Evolutionary conservation across 2,797 vertebrate genomes (phyloP), one percentile per base, ranked within the genome.

Genomic region (Echiichthys vipera): DNA sequence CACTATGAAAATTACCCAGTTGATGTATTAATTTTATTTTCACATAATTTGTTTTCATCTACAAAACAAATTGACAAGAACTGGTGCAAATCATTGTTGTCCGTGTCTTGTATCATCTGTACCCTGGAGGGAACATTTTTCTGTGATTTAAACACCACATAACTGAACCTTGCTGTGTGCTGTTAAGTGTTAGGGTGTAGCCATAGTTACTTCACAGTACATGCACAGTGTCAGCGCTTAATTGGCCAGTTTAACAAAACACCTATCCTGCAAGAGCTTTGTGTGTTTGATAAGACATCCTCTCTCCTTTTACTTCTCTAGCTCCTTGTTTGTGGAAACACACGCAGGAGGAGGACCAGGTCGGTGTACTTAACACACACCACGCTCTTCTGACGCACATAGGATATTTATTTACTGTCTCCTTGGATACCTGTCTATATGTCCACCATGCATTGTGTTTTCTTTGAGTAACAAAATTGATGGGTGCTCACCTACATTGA

Each of bases 141-240:
- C 43, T 66, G n/a, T 47, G 30, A 71, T 70, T 53, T 50, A 63
- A 53, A 30, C 64, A 47, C n/a, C 50, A 25, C 22, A 45, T n/a
- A 30, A 54, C 15, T 18, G n/a, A n/a, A 24, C 22, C 17, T 39
- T 29, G 11, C 15, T 37, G 65, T 15, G 24, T 1, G 9, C 54
- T 50, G 43, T 10, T 30, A 51, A 46, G 59, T 46, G 37, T 46
- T 58, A 32, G 12, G 10, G 3, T 53, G 51, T 27, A 20, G 32
- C 8, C 5, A 20, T 14, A 53, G 62, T 46, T 18, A 9, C 13
- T 36, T 14, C 59, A 24, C 54, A 29, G 11, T 29, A 5, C 20
- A 32, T 37, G 27, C 15, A 6, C 43, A 24, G 3, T 7, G 11
- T 17, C 2, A 15, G 47, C 40, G 42, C 18, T 42, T 36, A 57